Conservation (phyloP, 2,113 vertebrate genomes). For the Xenotilapia leptura region DNA sequence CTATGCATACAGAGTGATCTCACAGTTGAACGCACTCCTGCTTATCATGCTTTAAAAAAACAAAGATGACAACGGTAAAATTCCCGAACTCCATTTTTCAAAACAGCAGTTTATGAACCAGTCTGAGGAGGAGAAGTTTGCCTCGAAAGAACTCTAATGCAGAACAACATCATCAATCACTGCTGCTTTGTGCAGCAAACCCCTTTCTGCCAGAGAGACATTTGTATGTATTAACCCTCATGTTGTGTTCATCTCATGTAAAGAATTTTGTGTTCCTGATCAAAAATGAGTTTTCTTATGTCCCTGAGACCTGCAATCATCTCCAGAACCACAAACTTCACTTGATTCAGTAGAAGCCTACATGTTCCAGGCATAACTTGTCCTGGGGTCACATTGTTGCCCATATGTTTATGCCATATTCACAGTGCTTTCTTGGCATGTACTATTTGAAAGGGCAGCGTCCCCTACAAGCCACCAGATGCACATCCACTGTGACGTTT, state of each 20-base stretch:
- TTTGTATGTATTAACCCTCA: not conserved
- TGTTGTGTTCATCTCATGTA: not conserved
- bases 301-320: not conserved
- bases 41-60: not conserved
- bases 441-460: not conserved
- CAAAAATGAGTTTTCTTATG: not conserved
- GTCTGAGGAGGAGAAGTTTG: not conserved
- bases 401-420: not conserved
- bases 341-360: not conserved
- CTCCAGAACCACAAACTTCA: not conserved
- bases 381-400: not conserved
- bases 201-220: not conserved
- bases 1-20: not conserved
- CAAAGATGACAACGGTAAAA: not conserved
- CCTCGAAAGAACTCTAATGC: not conserved
- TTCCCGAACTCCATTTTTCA: not conserved
- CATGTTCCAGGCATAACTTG: not conserved
- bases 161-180: not conserved
- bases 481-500: not conserved
- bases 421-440: not conserved
- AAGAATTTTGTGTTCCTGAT: not conserved
- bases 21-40: not conserved
- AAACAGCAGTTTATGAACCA: not conserved
- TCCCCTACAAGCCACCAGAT: not conserved
- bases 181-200: not conserved